These are phyloP conservation scores for Cynaeus angustus DNA, from an alignment of 2,888 invertebrate genomes.

Conservation along the genomic window DNA sequence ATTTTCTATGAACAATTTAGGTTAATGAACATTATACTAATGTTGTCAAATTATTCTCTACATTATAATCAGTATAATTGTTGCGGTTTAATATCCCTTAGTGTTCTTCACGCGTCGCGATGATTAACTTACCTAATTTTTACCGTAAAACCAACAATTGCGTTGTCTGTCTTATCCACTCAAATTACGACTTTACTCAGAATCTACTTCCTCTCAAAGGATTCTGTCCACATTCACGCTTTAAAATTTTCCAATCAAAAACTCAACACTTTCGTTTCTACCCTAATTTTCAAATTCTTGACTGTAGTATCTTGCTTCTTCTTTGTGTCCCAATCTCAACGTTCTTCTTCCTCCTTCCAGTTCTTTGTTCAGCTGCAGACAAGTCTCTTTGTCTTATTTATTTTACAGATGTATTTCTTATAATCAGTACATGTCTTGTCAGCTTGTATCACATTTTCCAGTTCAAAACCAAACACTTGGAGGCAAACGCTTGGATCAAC, in stretches of 20 bases:
- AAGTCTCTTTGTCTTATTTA: constrained; percentile 20
- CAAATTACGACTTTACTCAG: constrained; percentile 9
- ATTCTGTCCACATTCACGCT: constrained; percentile 18
- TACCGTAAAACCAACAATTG: constrained; percentile 7
- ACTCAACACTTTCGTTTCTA: constrained; percentile 18
- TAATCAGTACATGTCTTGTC: constrained; percentile 11
- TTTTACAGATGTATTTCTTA: not conserved
- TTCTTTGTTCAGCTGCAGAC: constrained; percentile 7
- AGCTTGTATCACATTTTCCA: constrained; percentile 6
- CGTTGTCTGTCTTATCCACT: constrained; percentile 28
- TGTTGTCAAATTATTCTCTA: too few relatives aligned
- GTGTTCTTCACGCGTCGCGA: not conserved
- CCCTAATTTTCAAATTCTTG: constrained; percentile 6
- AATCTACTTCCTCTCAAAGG: constrained; percentile 7
- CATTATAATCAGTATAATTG: too few relatives aligned
- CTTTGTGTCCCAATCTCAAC: not conserved
- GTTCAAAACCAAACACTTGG: constrained; percentile 14
- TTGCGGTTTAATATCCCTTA: not conserved
- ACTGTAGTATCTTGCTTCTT: not conserved
- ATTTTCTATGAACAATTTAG: too few relatives aligned
- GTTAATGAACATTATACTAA: too few relatives aligned
- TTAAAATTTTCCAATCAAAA: constrained; percentile 11
- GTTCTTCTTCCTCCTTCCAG: constrained; percentile 11
- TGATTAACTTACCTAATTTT: not conserved
- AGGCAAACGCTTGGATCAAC: constrained; percentile 8